phyloP scores from a whole-genome alignment of 2,797 vertebrate species.

The Xiphophorus birchmanni region DNA sequence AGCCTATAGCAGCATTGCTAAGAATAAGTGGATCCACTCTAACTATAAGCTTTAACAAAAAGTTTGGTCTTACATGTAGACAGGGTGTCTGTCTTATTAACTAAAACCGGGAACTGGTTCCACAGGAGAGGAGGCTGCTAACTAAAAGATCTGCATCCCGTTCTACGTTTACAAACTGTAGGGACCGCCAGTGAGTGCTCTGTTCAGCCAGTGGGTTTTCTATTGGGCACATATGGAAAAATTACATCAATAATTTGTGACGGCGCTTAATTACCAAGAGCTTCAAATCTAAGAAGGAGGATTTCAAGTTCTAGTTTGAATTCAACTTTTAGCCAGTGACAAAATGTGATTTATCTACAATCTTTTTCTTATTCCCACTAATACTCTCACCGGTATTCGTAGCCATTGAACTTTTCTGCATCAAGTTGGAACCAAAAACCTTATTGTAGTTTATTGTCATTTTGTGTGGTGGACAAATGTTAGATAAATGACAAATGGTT shows the following conservation, averaged over 20 bases:
- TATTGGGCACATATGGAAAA: not conserved
- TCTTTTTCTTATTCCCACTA: not conserved
- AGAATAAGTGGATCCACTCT: not conserved
- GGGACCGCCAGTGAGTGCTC: not conserved
- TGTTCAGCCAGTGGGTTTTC: not conserved
- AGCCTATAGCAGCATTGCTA: not conserved
- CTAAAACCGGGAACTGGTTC: not conserved
- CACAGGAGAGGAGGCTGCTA: not conserved
- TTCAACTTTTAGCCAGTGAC: not conserved
- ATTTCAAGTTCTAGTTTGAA: not conserved
- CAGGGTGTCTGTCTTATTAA: not conserved
- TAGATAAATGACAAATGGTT: not conserved
- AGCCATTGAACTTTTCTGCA: not conserved
- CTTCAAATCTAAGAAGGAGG: not conserved
- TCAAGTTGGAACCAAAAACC: not conserved
- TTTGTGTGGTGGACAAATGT: not conserved
- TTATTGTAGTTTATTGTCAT: not conserved
- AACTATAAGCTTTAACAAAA: not conserved
- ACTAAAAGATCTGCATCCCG: not conserved
- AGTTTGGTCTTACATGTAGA: not conserved
- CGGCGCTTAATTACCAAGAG: not conserved
- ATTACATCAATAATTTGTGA: not conserved
- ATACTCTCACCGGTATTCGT: not conserved
- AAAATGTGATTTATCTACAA: not conserved
- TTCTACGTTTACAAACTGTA: not conserved